Percentiles rank a stretch among this genome's conserved stretches.
Evolutionary conservation across 1,140 invertebrate species (phyloP).

Genomic region (Parapsyche elsis): DNA sequence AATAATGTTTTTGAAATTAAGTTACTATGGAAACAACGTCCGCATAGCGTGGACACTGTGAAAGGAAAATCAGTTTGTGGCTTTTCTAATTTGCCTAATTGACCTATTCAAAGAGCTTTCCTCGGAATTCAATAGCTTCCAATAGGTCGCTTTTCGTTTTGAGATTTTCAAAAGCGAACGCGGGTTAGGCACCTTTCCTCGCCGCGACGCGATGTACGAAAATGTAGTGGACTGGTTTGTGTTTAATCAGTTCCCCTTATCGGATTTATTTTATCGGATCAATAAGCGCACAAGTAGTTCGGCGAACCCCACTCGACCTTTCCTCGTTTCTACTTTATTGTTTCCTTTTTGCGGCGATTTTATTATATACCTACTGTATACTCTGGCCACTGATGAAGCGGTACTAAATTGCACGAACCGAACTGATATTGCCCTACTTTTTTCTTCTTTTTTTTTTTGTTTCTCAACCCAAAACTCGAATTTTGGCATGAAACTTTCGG

Average conservation of each 20-base stretch:
- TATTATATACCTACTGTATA: not conserved
- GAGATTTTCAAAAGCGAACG: not conserved
- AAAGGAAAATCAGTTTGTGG: constrained; percentile 8
- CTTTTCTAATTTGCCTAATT: constrained; percentile 1
- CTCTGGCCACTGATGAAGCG: not conserved
- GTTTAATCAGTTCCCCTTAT: constrained; percentile 14
- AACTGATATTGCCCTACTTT: not conserved
- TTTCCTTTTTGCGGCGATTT: constrained; percentile 3
- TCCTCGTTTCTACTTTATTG: constrained; percentile 12
- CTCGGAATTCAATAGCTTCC: not conserved
- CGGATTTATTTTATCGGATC: constrained; percentile 11
- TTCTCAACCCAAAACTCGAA: not conserved
- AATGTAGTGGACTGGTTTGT: not conserved
- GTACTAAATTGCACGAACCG: not conserved
- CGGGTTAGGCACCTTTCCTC: too few relatives aligned
- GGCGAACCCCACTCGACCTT: not conserved
- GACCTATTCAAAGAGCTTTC: not conserved
- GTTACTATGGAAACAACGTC: constrained; percentile 6
- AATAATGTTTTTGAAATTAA: constrained; percentile 25
- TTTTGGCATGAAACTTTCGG: too few relatives aligned
- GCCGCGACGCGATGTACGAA: not conserved
- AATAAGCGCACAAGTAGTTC: constrained; percentile 5
- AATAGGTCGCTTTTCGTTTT: not conserved
- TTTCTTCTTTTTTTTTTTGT: not conserved
- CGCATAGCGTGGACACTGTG: constrained; percentile 5